Evolutionary conservation across 2,888 invertebrate genomes (phyloP).

Genomic region (Leptothorax acervorum): DNA sequence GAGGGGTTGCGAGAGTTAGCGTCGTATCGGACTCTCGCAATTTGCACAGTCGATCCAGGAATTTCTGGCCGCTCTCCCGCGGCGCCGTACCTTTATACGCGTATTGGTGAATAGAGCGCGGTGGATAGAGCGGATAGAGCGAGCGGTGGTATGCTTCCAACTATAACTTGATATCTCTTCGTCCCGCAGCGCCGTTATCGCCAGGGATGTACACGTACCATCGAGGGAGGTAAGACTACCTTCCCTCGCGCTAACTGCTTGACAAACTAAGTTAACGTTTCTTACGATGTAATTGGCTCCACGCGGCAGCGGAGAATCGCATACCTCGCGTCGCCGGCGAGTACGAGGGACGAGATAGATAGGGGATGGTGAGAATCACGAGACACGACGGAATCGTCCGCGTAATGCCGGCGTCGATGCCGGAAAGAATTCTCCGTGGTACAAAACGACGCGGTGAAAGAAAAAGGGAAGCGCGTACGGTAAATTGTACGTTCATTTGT

Average conservation of each 20-base stretch:
- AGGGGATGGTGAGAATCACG: constrained; percentile 13
- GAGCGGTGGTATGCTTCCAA: constrained; percentile 54
- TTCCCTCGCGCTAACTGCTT: constrained; percentile 80
- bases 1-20: constrained; percentile 57
- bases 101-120: constrained; percentile 33
- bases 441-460: constrained; percentile 35
- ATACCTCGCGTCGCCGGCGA: constrained; percentile 59
- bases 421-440: constrained; percentile 58
- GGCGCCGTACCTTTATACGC: constrained; percentile 46
- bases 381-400: constrained; percentile 57
- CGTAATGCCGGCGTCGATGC: constrained; percentile 66
- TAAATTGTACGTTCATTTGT: constrained; percentile 68
- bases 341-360: background rate
- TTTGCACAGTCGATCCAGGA: constrained; percentile 69
- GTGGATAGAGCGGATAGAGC: constrained; percentile 32
- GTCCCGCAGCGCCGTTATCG: constrained; percentile 65
- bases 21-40: constrained; percentile 71
- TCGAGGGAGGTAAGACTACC: constrained; percentile 51
- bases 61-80: constrained; percentile 68
- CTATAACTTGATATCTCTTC: constrained; percentile 76
- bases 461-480: constrained; percentile 62
- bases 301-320: constrained; percentile 73
- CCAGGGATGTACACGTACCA: constrained; percentile 50
- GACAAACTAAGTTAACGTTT: constrained; percentile 83
- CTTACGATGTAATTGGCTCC: constrained; percentile 78